Evolutionary conservation across 1,140 invertebrate genomes (phyloP), one percentile per base, ranked within the genome.

Genomic region (Plectus sambesii): DNA sequence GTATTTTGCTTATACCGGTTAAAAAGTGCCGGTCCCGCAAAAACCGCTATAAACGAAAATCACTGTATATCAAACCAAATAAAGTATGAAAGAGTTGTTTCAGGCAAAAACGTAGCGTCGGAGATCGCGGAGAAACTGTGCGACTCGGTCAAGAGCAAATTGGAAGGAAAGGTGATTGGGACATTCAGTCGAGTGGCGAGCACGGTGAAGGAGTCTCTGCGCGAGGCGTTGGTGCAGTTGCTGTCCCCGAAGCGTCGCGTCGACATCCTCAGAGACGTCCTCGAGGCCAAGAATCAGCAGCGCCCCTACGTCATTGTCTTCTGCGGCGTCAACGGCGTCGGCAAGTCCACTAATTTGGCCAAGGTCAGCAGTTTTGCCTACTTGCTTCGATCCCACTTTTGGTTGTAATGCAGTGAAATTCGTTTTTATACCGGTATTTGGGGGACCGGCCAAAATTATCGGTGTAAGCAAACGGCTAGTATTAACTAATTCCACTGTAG

Each of bases 291-390:
- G 51, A 82, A 85, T 60, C 78, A 81, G 42, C 75, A 81, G 54
- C 75, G 80, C n/a, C 92, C 94, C 0, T 99, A 90, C 71, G 82
- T 88, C 1, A 87, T 98, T 74, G 80, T 86, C 0, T 99, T 99
- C 69, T 99, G 94, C 74, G 94, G 94, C 39, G 94, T 99, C 0
- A 99, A 99, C 72, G 94, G 94, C 35, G 94, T 99, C 2, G 94
- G 94, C 39, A 99, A 99, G 69, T 97, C 90, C 0, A 99, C 94
- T 2, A 99, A 99, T 75, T 74, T 99, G 29, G 93, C 94, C 2
- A 99, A 99, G 73, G 78, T 80, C 55, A 26, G 27, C 50, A 41
- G 6, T 2, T 30, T n/a, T 50, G 49, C 9, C n/a, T 45, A 50
- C 3, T 36, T 22, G 6, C 6, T 57, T 17, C 17, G 15, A 17